phyloP scores from a whole-genome alignment of 2,113 vertebrate species.

The Anthoscopus minutus region DNA sequence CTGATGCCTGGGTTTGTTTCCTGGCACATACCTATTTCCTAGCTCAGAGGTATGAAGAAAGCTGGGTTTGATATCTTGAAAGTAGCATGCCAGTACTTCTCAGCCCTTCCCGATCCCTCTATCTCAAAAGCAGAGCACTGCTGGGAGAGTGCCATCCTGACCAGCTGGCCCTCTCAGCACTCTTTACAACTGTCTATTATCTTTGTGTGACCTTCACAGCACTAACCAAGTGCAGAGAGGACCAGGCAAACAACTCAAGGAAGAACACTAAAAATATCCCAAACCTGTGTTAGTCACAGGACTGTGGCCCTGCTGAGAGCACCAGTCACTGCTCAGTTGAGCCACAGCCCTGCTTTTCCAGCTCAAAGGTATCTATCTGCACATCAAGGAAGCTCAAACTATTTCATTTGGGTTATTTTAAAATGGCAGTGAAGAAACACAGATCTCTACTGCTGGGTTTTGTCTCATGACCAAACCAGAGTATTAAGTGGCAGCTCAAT shows the following conservation, averaged over 20 bases:
- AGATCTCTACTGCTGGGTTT: not conserved
- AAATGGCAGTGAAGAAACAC: not conserved
- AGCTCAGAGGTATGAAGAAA: slow-evolving; percentile 28
- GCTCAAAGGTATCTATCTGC: not conserved
- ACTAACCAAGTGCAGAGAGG: not conserved
- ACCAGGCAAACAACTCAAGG: slow-evolving; percentile 29
- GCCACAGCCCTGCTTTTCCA: not conserved
- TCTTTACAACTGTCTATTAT: not conserved
- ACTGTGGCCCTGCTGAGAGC: not conserved
- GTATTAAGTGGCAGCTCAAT: not conserved
- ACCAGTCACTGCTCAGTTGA: not conserved
- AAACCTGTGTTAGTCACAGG: not conserved
- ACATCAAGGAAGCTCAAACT: not conserved
- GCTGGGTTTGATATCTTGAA: slow-evolving; percentile 3
- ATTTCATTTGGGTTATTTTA: not conserved
- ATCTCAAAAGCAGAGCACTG: slow-evolving; percentile 2
- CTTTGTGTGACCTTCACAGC: slow-evolving; percentile 32
- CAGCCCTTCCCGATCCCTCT: not conserved
- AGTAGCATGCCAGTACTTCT: slow-evolving; percentile 6
- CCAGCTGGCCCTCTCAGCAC: slow-evolving; percentile 43
- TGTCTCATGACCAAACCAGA: not conserved
- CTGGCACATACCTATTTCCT: slow-evolving; percentile 3
- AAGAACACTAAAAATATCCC: slow-evolving; percentile 30
- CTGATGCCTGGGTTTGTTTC: not conserved
- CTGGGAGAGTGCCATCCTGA: not conserved